Percentiles rank a stretch among this genome's conserved stretches.
phyloP scores from a whole-genome alignment of 2,888 invertebrate species.

The Rhodophaea formosa region DNA sequence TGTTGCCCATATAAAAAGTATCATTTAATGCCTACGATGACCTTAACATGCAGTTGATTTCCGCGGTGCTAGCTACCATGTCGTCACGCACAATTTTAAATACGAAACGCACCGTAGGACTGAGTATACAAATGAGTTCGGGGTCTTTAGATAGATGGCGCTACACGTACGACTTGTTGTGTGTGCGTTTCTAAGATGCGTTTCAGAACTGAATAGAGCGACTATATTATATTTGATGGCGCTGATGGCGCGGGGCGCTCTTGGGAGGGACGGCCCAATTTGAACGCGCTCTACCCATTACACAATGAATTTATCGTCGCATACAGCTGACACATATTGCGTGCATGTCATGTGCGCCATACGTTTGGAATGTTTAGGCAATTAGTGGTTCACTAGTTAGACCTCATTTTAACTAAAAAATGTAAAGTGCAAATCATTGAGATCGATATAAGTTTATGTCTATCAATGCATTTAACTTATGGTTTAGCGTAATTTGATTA shows the following conservation, averaged over 20 bases:
- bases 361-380: slow-evolving; percentile 49
- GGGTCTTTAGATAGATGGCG: slow-evolving; percentile 38
- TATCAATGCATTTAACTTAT: slow-evolving; percentile 6
- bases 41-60: slow-evolving; percentile 70
- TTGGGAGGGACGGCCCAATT: slow-evolving; percentile 76
- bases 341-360: slow-evolving; percentile 62
- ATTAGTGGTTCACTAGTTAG: slow-evolving; percentile 37
- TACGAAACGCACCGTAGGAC: slow-evolving; percentile 10
- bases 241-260: slow-evolving; percentile 67
- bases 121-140: slow-evolving; percentile 19
- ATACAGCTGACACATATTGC: slow-evolving; percentile 68
- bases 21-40: slow-evolving; percentile 45
- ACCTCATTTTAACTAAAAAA: slow-evolving; percentile 1
- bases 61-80: slow-evolving; percentile 50
- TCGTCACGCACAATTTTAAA: slow-evolving; percentile 51
- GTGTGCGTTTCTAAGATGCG: slow-evolving; percentile 46
- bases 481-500: not conserved
- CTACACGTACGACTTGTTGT: slow-evolving; percentile 24
- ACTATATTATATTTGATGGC: slow-evolving; percentile 55
- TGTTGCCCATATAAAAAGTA: slow-evolving; percentile 31
- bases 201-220: slow-evolving; percentile 56
- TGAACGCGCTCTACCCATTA: slow-evolving; percentile 67
- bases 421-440: not conserved
- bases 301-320: slow-evolving; percentile 77
- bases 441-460: not conserved